phyloP scores from a whole-genome alignment of 2,888 invertebrate species.

The Lepidonotus clava region DNA sequence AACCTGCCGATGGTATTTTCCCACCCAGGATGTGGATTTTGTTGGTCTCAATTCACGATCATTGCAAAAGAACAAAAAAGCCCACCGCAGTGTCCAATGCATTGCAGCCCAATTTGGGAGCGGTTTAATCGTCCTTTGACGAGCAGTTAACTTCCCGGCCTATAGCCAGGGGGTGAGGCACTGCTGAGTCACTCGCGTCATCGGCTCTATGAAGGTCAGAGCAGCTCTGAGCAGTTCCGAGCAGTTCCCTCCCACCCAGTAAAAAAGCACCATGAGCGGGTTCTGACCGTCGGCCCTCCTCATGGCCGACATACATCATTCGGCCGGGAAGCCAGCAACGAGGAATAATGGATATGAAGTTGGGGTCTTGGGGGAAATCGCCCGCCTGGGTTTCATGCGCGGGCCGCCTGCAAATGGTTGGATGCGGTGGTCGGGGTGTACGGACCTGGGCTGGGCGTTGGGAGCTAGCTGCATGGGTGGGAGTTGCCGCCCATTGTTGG shows the following conservation, averaged over 20 bases:
- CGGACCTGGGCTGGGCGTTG: not conserved
- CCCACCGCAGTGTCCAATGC: too few relatives aligned
- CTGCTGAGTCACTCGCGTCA: not conserved
- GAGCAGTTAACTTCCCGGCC: not conserved
- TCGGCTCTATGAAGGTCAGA: slow-evolving; percentile 4
- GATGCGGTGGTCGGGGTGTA: not conserved
- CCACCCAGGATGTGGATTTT: too few relatives aligned
- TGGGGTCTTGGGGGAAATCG: slow-evolving; percentile 19
- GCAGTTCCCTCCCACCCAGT: not conserved
- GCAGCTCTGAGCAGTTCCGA: too few relatives aligned
- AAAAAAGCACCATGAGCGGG: not conserved
- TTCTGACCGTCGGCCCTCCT: not conserved
- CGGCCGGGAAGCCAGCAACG: not conserved
- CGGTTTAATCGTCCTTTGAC: not conserved
- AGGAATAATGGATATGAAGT: slow-evolving; percentile 20
- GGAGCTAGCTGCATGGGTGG: too few relatives aligned
- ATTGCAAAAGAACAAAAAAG: too few relatives aligned
- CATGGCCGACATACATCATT: not conserved
- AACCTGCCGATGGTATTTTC: too few relatives aligned
- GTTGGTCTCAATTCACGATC: too few relatives aligned
- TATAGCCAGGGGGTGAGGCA: not conserved
- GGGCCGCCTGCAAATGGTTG: not conserved
- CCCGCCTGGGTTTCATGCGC: not conserved
- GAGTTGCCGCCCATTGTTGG: too few relatives aligned
- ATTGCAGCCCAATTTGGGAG: not conserved